Percentiles rank a stretch among this genome's conserved stretches.
Evolutionary conservation across 2,797 vertebrate genomes (phyloP).

Genomic region (Chrysolophus pictus): DNA sequence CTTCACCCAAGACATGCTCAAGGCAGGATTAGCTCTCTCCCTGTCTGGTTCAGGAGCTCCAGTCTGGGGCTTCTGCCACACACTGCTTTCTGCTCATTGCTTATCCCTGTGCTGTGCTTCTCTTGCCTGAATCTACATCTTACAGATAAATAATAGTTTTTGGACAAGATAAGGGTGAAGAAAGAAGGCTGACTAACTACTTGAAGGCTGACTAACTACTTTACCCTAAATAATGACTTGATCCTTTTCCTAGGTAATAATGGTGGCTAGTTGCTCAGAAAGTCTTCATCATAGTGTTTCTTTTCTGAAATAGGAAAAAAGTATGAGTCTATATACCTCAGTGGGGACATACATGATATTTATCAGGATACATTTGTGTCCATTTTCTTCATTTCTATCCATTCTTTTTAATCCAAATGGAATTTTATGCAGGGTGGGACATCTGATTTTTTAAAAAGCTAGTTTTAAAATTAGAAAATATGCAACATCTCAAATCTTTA

Average conservation of each 20-base stretch:
- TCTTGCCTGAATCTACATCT: neutral
- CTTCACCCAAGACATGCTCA: rapidly evolving
- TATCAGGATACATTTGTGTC: neutral
- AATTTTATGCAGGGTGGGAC: too few relatives aligned
- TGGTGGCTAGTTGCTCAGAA: neutral
- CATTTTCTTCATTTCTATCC: too few relatives aligned
- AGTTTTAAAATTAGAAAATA: too few relatives aligned
- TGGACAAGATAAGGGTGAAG: neutral
- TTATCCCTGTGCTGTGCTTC: neutral
- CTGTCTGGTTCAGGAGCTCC: neutral
- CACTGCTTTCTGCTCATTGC: neutral
- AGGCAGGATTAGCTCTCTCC: neutral
- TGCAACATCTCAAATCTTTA: too few relatives aligned
- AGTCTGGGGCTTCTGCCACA: neutral
- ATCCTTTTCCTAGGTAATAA: neutral
- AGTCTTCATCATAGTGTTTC: neutral
- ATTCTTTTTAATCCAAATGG: too few relatives aligned
- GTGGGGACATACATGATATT: neutral
- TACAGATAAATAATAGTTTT: neutral
- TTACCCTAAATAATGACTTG: neutral
- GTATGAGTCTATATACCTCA: neutral
- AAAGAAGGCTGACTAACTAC: neutral
- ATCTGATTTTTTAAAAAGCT: too few relatives aligned
- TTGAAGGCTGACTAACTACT: neutral
- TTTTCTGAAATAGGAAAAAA: neutral